Percentiles rank a stretch among this genome's conserved stretches.
Evolutionary conservation across 2,797 vertebrate species (phyloP).

Genomic region (Mycteria americana): DNA sequence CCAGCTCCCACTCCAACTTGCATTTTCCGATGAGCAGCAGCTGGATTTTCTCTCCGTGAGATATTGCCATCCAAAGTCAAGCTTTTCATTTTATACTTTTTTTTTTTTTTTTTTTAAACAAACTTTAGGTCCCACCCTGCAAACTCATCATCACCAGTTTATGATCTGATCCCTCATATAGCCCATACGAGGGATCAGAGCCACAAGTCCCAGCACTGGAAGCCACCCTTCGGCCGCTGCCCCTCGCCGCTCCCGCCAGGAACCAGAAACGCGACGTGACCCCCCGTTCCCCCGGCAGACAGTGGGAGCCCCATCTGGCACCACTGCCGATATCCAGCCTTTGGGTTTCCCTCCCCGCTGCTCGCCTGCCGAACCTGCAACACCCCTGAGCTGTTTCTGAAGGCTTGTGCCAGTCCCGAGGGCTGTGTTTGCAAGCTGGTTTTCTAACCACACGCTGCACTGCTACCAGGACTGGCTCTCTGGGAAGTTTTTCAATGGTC

Average conservation of each 20-base stretch:
- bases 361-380: rapidly evolving
- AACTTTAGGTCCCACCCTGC: not conserved
- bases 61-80: not conserved
- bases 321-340: not conserved
- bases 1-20: not conserved
- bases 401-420: not conserved
- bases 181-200: not conserved
- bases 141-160: not conserved
- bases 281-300: not conserved
- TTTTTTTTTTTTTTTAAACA: not conserved
- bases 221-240: not conserved
- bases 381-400: not conserved
- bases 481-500: not conserved
- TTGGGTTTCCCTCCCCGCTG: not conserved
- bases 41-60: not conserved
- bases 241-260: not conserved
- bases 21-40: too few relatives aligned
- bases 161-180: not conserved
- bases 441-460: not conserved
- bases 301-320: not conserved
- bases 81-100: not conserved
- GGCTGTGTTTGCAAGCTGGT: rapidly evolving
- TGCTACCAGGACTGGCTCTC: not conserved
- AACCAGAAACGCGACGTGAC: not conserved
- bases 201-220: not conserved